These are phyloP conservation scores for Ceratitis capitata DNA, from an alignment of 1,140 invertebrate species.

Conservation along the genomic window DNA sequence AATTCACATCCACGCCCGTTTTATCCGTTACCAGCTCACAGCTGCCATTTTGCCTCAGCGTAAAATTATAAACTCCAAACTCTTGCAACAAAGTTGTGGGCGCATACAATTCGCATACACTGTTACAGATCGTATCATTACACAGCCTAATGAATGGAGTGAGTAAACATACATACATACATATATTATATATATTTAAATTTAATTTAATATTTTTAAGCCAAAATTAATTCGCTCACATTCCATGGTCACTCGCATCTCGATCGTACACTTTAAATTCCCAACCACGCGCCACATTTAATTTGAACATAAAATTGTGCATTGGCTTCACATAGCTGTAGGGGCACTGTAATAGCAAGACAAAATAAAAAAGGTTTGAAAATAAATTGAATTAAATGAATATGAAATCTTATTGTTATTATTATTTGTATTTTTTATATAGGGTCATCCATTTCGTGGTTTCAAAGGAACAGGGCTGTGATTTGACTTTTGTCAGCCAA, in stretches of 20 bases:
- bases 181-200: too few relatives aligned
- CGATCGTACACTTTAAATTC: conserved; percentile 52
- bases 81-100: conserved; percentile 67
- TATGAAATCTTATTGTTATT: not conserved
- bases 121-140: conserved; percentile 50
- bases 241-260: conserved; percentile 12
- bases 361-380: not conserved
- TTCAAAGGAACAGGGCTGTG: too few relatives aligned
- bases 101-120: conserved; percentile 10
- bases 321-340: conserved; percentile 64
- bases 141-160: conserved; percentile 44
- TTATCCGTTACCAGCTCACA: conserved; percentile 70
- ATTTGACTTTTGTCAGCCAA: too few relatives aligned
- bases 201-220: too few relatives aligned
- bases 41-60: conserved; percentile 65
- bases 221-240: conserved; percentile 47
- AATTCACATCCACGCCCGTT: conserved; percentile 77
- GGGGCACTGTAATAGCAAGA: conserved; percentile 65
- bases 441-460: not conserved
- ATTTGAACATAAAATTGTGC: conserved; percentile 43
- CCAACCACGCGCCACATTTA: conserved; percentile 60
- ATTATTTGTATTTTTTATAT: not conserved
- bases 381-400: too few relatives aligned
- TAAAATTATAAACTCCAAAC: conserved; percentile 79
- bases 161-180: conserved; percentile 45